Evolutionary conservation across 1,140 invertebrate genomes (phyloP).

Genomic region (Drosophila nigromelanica): DNA sequence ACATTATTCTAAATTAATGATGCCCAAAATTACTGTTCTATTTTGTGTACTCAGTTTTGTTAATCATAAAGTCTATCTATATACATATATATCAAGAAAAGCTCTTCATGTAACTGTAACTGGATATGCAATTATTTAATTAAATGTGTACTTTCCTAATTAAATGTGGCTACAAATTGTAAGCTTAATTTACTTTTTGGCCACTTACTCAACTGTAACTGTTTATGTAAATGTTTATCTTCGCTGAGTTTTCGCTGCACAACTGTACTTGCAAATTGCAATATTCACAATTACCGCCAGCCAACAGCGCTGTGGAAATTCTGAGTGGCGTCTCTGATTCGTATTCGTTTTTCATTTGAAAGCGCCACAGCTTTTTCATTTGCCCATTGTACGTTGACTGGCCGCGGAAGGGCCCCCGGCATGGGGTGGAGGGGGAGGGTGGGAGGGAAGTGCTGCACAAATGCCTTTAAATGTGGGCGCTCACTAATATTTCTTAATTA

Average conservation of each 20-base stretch:
- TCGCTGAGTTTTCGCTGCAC: background rate
- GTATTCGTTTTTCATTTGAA: constrained; percentile 71
- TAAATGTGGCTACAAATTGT: too few species aligned
- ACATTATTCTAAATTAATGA: too few species aligned
- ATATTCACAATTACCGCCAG: constrained; percentile 1
- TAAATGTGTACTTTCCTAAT: too few species aligned
- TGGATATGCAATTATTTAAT: too few species aligned
- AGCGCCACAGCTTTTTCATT: constrained; percentile 69
- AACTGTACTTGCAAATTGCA: constrained; percentile 29
- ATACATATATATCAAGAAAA: too few species aligned
- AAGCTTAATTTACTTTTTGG: too few species aligned
- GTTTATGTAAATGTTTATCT: background rate
- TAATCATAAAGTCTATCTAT: too few species aligned
- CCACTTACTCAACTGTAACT: background rate
- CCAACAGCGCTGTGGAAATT: background rate
- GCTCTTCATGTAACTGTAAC: too few species aligned
- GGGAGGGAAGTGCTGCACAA: constrained; percentile 26
- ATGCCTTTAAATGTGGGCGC: constrained; percentile 60
- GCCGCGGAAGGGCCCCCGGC: background rate
- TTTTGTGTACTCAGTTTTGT: too few species aligned
- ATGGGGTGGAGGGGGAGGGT: background rate
- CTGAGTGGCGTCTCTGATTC: constrained; percentile 28
- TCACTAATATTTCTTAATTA: constrained; percentile 72
- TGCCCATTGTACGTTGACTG: constrained; percentile 28
- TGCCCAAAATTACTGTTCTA: too few species aligned